Evolutionary conservation across 1,140 invertebrate species (phyloP).

Genomic region (Maniola jurtina): DNA sequence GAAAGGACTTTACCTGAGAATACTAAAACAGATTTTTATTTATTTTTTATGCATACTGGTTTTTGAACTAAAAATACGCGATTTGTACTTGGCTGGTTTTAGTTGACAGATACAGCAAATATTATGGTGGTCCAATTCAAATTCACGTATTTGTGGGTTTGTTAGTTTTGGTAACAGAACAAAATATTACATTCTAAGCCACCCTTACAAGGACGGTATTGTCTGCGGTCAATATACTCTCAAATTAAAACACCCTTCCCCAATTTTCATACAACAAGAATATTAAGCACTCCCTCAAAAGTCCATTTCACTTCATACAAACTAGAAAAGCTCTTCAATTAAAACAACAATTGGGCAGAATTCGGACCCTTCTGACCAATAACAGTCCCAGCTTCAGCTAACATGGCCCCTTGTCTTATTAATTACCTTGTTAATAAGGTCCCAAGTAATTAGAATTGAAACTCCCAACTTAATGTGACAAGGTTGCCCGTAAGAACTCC

Average conservation of each 20-base stretch:
- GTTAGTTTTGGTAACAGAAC: no score
- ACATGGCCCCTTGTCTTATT: constrained; percentile 25
- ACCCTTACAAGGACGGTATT: not conserved
- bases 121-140: no score
- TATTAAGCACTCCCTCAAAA: constrained; percentile 5
- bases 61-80: no score
- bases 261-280: not conserved
- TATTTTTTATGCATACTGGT: no score
- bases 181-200: not conserved
- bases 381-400: constrained; percentile 14
- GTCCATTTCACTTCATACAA: not conserved
- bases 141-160: no score
- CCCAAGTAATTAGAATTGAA: constrained; percentile 35
- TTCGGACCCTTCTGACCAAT: constrained; percentile 17
- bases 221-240: not conserved
- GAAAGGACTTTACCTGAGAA: no score
- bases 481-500: constrained; percentile 33
- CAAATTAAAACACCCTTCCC: not conserved
- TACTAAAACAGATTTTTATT: no score
- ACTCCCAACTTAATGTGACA: constrained; percentile 36
- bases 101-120: no score
- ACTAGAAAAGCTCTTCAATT: constrained; percentile 23
- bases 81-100: no score
- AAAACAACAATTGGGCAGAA: constrained; percentile 23
- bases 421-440: constrained; percentile 36